A percentile compares a stretch with the other conserved stretches of the same genome.
phyloP scores from a whole-genome alignment of 2,113 vertebrate genomes.

The Leptobrachium leishanense region DNA sequence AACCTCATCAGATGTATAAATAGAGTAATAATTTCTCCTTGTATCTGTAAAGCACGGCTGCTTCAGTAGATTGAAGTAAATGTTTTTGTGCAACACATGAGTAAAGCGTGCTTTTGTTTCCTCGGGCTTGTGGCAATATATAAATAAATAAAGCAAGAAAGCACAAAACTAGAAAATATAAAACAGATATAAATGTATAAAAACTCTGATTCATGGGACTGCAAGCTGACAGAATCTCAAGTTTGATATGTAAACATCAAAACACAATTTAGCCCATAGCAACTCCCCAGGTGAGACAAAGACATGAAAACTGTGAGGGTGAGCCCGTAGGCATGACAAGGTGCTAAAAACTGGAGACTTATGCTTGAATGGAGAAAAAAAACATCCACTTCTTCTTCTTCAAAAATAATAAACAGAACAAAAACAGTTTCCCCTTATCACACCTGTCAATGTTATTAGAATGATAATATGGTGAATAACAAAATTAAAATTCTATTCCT shows the following conservation, averaged over 20 bases:
- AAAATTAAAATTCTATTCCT: too few relatives aligned
- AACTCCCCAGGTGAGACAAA: slow-evolving; percentile 18
- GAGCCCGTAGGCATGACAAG: slow-evolving; percentile 19
- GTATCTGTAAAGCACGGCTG: not conserved
- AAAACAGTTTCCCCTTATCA: too few relatives aligned
- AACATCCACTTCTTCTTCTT: not conserved
- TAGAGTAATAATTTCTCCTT: slow-evolving; percentile 1
- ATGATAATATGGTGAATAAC: too few relatives aligned
- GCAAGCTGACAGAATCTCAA: slow-evolving; percentile 31
- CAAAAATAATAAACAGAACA: not conserved
- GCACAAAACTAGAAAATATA: too few relatives aligned
- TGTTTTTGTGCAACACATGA: slow-evolving; percentile 15
- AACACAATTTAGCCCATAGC: slow-evolving; percentile 38
- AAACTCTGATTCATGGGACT: slow-evolving; percentile 23
- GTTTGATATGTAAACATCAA: slow-evolving; percentile 40
- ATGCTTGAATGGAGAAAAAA: not conserved
- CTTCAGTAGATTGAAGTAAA: not conserved
- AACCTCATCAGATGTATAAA: slow-evolving; percentile 19
- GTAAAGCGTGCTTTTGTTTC: slow-evolving; percentile 6
- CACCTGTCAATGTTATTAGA: too few relatives aligned
- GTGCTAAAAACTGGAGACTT: slow-evolving; percentile 6
- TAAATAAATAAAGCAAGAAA: not conserved
- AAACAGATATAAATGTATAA: not conserved
- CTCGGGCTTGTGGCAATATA: slow-evolving; percentile 22
- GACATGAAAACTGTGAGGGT: slow-evolving; percentile 19